These are phyloP conservation scores for Petrocephalus zakoni DNA, from an alignment of 2,113 vertebrate species.

Conservation along the genomic window DNA sequence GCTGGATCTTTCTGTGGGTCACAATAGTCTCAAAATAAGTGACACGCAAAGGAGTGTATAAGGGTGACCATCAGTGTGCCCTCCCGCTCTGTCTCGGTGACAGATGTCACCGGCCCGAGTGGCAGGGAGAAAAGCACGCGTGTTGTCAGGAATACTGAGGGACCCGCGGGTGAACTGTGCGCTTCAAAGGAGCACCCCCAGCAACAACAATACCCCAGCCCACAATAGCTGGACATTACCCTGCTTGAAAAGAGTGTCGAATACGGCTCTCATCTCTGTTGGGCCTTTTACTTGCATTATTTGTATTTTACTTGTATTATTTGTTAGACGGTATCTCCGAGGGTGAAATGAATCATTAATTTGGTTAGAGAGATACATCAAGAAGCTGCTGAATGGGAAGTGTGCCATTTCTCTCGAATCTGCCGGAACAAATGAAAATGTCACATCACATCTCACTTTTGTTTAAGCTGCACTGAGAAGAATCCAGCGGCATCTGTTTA, in stretches of 20 bases:
- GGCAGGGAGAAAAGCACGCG: not conserved
- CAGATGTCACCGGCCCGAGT: not conserved
- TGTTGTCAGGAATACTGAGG: not conserved
- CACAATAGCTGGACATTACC: not conserved
- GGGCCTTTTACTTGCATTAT: not conserved
- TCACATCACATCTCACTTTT: constrained; percentile 1
- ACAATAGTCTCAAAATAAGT: not conserved
- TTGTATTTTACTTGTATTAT: no score
- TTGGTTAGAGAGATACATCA: not conserved
- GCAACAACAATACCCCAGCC: not conserved
- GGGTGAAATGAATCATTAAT: constrained; percentile 18
- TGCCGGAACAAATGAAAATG: constrained; percentile 15
- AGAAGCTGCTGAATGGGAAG: not conserved
- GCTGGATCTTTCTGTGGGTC: not conserved
- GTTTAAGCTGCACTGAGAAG: not conserved
- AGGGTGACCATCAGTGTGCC: not conserved
- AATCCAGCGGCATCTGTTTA: not conserved
- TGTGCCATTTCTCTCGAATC: not conserved
- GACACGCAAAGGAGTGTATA: not conserved
- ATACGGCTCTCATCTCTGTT: not conserved
- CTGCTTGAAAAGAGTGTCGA: not conserved
- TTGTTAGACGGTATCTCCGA: not conserved
- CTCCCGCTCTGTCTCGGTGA: not conserved
- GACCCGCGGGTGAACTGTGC: not conserved
- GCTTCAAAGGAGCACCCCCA: not conserved